Evolutionary conservation across 2,113 vertebrate species (phyloP).

Genomic region (Passer domesticus): DNA sequence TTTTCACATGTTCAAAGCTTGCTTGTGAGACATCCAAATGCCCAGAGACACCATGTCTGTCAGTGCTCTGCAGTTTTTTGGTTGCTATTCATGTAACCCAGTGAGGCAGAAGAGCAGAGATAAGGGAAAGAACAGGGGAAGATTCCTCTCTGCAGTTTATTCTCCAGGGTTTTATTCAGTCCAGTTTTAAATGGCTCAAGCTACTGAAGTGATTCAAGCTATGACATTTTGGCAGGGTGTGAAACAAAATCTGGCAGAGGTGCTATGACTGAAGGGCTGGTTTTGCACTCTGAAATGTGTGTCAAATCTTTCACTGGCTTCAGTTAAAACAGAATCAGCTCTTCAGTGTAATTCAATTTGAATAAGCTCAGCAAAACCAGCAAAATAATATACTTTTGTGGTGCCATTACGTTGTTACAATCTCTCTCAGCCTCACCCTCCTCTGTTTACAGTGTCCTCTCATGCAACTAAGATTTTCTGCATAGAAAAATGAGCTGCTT

Average conservation of each 20-base stretch:
- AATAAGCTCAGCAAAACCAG: neutral
- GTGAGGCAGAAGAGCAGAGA: constrained; percentile 39
- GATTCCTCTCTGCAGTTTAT: constrained; percentile 8
- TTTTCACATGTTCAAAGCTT: neutral
- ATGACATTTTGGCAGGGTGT: constrained; percentile 56
- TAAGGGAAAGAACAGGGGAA: neutral
- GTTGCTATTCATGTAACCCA: constrained; percentile 3
- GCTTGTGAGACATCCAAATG: neutral
- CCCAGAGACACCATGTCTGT: neutral
- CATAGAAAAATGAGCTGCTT: neutral
- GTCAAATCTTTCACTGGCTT: neutral
- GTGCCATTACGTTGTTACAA: neutral
- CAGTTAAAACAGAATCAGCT: neutral
- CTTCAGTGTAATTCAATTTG: neutral
- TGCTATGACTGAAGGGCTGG: neutral
- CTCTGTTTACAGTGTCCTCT: neutral
- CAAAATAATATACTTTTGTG: neutral
- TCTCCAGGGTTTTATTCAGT: constrained; percentile 32
- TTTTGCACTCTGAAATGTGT: constrained; percentile 34
- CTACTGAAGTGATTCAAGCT: constrained; percentile 40
- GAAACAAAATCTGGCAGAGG: constrained; percentile 50
- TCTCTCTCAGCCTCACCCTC: neutral
- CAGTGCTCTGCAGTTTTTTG: neutral
- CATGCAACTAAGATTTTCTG: neutral
- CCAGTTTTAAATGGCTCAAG: constrained; percentile 19